Evolutionary conservation across 2,113 vertebrate genomes (phyloP).

Genomic region (Pelvicachromis taeniatus): DNA sequence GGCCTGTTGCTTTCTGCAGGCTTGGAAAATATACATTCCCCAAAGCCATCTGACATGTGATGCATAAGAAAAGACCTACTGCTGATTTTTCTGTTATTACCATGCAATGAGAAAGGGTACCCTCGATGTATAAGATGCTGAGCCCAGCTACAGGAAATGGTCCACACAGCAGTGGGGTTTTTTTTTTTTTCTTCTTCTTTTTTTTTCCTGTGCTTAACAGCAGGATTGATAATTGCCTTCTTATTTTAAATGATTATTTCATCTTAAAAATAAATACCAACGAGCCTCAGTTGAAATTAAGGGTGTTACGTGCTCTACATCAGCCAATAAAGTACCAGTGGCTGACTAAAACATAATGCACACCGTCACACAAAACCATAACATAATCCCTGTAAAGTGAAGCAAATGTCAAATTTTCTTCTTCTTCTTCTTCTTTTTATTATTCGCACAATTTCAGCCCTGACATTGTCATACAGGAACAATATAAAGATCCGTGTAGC

Average conservation of each 20-base stretch:
- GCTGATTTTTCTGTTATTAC: constrained; percentile 44
- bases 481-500: constrained; percentile 44
- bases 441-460: constrained; percentile 9
- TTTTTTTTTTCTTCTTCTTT: neutral
- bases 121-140: neutral
- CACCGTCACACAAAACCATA: neutral
- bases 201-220: neutral
- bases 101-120: constrained; percentile 20
- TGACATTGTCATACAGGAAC: constrained; percentile 43
- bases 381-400: constrained; percentile 2
- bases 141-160: constrained; percentile 27
- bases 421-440: neutral
- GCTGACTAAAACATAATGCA: neutral
- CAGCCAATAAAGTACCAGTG: neutral
- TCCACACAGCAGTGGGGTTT: neutral
- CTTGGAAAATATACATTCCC: constrained; percentile 14
- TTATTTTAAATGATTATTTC: neutral
- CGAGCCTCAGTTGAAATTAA: neutral
- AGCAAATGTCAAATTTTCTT: constrained; percentile 29
- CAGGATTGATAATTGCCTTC: neutral
- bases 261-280: neutral
- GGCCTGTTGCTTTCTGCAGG: constrained; percentile 3
- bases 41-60: constrained; percentile 42
- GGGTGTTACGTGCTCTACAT: neutral
- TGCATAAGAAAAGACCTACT: constrained; percentile 27